Evolutionary conservation across 37 sponge, comb jelly and placozoan genomes (phyloP).

Genomic region (Crambe crambe): DNA sequence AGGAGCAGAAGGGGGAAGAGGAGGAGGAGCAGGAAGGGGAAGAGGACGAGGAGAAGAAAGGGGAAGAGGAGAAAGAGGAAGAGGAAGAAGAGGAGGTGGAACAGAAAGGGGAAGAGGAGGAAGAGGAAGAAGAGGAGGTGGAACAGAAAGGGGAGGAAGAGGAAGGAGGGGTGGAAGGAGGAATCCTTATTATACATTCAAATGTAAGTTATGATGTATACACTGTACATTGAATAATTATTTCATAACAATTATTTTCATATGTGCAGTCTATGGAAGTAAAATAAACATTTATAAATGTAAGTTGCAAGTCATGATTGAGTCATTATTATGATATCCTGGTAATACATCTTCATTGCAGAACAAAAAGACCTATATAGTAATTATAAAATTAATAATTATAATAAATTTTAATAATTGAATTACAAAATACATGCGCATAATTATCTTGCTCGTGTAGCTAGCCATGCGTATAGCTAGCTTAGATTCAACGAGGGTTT

Average conservation of each 20-base stretch:
- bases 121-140: not conserved
- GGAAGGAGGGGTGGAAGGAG: not conserved
- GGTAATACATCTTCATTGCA: no score
- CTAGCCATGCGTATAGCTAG: no score
- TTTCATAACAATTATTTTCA: no score
- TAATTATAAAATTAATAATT: not conserved
- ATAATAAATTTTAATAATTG: not conserved
- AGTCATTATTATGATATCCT: not conserved
- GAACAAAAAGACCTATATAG: not conserved
- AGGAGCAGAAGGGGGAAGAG: not conserved
- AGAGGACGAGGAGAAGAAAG: not conserved
- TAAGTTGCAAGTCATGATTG: no score
- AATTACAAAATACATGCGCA: no score
- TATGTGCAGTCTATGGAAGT: no score
- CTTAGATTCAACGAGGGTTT: no score
- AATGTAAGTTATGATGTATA: no score
- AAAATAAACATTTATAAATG: no score
- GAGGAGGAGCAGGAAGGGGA: slow-evolving; percentile 7
- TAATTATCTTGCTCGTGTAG: no score
- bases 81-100: not conserved
- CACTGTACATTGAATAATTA: no score
- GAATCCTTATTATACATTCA: no score
- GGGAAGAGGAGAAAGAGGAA: not conserved
- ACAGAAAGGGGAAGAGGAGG: not conserved
- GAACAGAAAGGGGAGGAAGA: not conserved